phyloP scores from a whole-genome alignment of 2,113 vertebrate species.

The Cheilinus undulatus region DNA sequence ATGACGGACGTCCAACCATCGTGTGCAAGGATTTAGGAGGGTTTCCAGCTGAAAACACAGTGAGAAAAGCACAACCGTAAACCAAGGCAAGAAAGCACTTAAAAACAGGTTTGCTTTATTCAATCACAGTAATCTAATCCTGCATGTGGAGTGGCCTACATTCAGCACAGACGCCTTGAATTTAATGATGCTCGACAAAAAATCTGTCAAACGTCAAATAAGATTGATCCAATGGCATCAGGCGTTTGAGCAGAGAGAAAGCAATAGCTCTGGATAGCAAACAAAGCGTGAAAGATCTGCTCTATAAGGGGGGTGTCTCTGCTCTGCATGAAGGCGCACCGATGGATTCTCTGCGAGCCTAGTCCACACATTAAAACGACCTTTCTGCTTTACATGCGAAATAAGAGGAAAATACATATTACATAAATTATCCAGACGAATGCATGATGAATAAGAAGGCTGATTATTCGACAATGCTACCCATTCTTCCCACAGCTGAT shows the following conservation, averaged over 20 bases:
- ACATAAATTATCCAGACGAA: neutral
- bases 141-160: constrained; percentile 40
- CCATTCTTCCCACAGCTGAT: constrained; percentile 75
- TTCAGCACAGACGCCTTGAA: constrained; percentile 15
- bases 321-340: constrained; percentile 32
- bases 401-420: neutral
- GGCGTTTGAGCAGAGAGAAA: neutral
- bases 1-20: constrained; percentile 16
- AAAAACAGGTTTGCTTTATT: constrained; percentile 1
- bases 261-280: constrained; percentile 21
- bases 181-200: constrained; percentile 2
- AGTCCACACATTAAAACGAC: neutral
- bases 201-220: constrained; percentile 24
- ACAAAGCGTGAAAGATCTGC: constrained; percentile 39
- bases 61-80: neutral
- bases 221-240: neutral
- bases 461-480: constrained; percentile 47
- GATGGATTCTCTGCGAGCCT: neutral
- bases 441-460: neutral
- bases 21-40: neutral
- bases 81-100: neutral
- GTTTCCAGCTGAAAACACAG: neutral
- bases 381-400: neutral
- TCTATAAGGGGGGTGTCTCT: constrained; percentile 7
- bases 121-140: constrained; percentile 26